These are phyloP conservation scores for Arrhopalites spinosus DNA, from an alignment of 2,888 invertebrate genomes.

Conservation along the genomic window DNA sequence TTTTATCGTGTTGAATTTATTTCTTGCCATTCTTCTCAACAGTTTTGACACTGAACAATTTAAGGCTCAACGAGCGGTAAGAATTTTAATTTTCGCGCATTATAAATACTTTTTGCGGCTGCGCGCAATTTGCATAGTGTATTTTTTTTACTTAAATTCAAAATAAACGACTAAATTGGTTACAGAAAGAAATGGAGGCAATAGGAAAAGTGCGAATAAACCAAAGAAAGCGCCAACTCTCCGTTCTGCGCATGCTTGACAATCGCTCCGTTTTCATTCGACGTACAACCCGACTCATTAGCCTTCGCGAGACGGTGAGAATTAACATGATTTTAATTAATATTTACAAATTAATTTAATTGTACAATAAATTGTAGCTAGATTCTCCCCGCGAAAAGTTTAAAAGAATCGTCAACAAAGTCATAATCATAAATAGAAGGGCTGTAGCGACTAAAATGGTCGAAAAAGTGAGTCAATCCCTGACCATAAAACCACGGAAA, in stretches of 20 bases:
- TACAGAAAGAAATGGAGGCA: no score
- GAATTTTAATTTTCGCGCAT: background rate
- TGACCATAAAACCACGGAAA: conserved; percentile 29
- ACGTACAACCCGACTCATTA: no score
- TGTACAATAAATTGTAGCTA: no score
- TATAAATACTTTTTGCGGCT: background rate
- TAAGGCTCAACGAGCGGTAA: conserved; percentile 87
- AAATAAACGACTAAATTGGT: background rate
- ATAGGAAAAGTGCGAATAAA: no score
- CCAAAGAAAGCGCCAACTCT: no score
- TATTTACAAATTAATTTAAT: no score
- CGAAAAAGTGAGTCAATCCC: conserved; percentile 28
- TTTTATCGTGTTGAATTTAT: conserved; percentile 96
- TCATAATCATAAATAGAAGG: conserved; percentile 52
- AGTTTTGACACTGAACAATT: conserved; percentile 94
- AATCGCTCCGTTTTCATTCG: no score
- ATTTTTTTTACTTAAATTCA: no score
- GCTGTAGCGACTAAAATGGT: conserved; percentile 49
- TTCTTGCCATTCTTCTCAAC: conserved; percentile 92
- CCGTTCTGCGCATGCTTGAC: no score
- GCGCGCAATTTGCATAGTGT: background rate
- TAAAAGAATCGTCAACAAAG: conserved; percentile 38
- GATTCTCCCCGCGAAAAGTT: no score
- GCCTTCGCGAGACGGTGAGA: no score
- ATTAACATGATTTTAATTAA: no score